Conservation (phyloP, 2,888 invertebrate genomes). For the Cataglyphis rosenhaueri region DNA sequence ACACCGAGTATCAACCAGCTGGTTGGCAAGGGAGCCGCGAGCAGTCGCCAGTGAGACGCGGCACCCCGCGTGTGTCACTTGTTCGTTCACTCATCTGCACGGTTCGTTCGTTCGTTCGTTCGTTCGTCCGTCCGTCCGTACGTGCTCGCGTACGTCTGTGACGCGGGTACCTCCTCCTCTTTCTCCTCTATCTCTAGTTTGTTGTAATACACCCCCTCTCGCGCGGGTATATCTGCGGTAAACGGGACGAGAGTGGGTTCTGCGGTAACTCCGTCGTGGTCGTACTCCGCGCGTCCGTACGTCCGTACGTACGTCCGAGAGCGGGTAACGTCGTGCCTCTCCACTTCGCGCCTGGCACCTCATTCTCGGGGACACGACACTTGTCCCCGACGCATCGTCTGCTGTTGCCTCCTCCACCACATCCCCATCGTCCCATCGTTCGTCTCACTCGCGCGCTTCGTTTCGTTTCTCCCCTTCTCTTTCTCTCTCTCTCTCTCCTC, state of each 20-base stretch:
- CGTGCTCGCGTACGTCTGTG: conserved; percentile 64
- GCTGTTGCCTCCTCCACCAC: conserved; percentile 36
- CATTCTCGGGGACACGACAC: conserved; percentile 66
- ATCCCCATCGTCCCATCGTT: background rate
- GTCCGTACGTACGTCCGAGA: conserved; percentile 44
- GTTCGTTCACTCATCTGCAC: conserved; percentile 72
- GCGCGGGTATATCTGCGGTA: too few species aligned
- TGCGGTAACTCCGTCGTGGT: background rate
- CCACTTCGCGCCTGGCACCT: conserved; percentile 50
- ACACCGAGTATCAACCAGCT: conserved; percentile 80
- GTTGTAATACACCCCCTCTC: background rate
- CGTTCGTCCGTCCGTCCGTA: conserved; percentile 72
- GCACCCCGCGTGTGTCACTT: conserved; percentile 79
- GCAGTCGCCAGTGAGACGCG: conserved; percentile 84
- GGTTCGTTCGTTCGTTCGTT: conserved; percentile 61
- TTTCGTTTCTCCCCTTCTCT: conserved; percentile 15
- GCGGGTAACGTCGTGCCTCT: conserved; percentile 60
- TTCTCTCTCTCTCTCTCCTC: conserved; percentile 37
- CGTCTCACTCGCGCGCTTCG: conserved; percentile 49
- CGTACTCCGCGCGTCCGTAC: conserved; percentile 6
- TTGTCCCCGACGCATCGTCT: conserved; percentile 69
- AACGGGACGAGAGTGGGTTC: too few species aligned
- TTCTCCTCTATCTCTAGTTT: background rate
- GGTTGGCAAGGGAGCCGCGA: conserved; percentile 82
- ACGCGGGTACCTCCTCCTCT: conserved; percentile 21